phyloP scores from a whole-genome alignment of 2,113 vertebrate species.

The Cairina moschata region DNA sequence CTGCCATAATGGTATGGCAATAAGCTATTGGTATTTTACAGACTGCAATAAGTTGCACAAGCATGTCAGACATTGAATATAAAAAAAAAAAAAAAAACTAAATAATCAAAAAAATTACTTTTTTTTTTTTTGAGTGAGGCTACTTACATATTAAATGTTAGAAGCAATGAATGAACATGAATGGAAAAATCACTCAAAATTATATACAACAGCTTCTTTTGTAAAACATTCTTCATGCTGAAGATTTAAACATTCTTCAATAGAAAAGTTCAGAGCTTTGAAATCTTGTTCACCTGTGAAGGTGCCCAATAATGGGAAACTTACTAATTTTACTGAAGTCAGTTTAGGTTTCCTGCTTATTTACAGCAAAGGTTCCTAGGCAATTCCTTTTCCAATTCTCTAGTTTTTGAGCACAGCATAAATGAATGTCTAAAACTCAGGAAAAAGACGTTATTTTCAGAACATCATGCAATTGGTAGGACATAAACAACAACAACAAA shows the following conservation, averaged over 20 bases:
- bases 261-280: background rate
- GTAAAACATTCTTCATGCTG: background rate
- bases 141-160: background rate
- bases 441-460: background rate
- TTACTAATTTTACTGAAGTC: background rate
- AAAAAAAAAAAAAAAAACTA: background rate
- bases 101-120: background rate
- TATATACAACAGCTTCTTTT: background rate
- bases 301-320: background rate
- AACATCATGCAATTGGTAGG: background rate
- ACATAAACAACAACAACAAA: background rate
- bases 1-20: background rate
- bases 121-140: background rate
- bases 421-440: background rate
- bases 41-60: background rate
- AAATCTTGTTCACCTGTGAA: background rate
- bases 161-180: background rate
- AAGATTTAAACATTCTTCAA: background rate
- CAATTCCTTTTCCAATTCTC: background rate
- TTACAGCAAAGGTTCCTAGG: background rate
- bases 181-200: background rate
- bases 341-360: background rate
- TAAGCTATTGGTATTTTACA: background rate
- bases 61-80: background rate
- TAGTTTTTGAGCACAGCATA: background rate